Evolutionary conservation across 2,113 vertebrate genomes (phyloP), one percentile per base, ranked within the genome.

Genomic region (Rattus rattus): DNA sequence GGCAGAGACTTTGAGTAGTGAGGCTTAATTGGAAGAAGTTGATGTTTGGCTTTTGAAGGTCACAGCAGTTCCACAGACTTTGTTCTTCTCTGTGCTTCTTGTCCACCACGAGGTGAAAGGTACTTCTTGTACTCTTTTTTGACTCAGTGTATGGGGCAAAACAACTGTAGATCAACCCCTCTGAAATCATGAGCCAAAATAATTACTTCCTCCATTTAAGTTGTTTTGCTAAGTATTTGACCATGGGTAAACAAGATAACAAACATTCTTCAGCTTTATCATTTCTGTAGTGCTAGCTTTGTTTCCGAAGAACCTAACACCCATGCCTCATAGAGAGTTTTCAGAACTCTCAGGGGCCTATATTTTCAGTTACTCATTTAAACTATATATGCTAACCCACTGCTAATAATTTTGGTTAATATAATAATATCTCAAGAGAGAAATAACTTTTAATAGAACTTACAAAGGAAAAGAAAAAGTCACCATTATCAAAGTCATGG

Each of bases 271-370:
- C 20, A 43, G 11, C 52, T 81, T 70, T n/a, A 61, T 8, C 20
- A 80, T 90, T 92, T 69, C 49, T 96, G 36, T 28, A 24, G 36
- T 80, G 9, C 49, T 96, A 54, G 1, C 4, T 87, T 59, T 97
- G 79, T 54, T 47, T 94, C 47, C 43, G 33, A 96, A 69, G 2
- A 39, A 1, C 22, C 1, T 86, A 4, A 11, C 6, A 52, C 9
- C 3, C 2, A 89, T 5, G n/a, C 12, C 11, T 54, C n/a, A 65
- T 2, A 69, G 47, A 43, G 47, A 90, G 52, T 70, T 81, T 79
- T 19, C 26, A 63, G 28, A 83, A 65, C 59, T 7, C 5, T 43
- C 59, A 13, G 63, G 84, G 56, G 8, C 19, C 14, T 75, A 0
- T 79, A 61, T 72, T 59, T 81, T 81, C 30, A 49, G 17, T 56